Conservation (phyloP, 2,113 vertebrate species). For the Laticauda colubrina region DNA sequence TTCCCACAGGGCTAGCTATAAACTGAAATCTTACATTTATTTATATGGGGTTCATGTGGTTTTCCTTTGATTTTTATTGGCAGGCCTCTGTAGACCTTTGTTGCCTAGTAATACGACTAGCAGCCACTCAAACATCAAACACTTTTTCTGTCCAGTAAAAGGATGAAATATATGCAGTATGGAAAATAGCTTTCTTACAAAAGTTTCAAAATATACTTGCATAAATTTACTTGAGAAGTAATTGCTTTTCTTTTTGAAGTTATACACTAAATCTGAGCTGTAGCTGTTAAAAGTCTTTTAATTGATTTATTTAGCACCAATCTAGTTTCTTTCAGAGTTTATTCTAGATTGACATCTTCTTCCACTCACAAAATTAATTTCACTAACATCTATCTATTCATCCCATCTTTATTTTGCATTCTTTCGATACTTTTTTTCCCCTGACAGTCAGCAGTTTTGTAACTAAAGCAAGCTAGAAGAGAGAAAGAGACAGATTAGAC, state of each 20-base stretch:
- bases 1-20: conserved; percentile 40
- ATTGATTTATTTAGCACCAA: background rate
- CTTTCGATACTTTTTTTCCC: background rate
- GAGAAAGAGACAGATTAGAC: background rate
- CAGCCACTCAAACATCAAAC: background rate
- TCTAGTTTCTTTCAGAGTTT: background rate
- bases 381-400: background rate
- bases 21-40: conserved; percentile 39
- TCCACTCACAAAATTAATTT: conserved; percentile 22
- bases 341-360: background rate
- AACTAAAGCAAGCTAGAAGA: background rate
- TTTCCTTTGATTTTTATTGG: conserved; percentile 10
- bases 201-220: background rate
- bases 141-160: conserved; percentile 4
- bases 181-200: background rate
- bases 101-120: background rate
- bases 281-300: background rate
- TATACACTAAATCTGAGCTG: background rate
- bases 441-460: background rate
- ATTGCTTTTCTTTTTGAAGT: background rate
- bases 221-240: background rate
- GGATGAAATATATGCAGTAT: background rate
- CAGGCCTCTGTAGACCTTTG: background rate
- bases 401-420: background rate
- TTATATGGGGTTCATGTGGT: conserved; percentile 29